Evolutionary conservation across 2,888 invertebrate species (phyloP), one percentile per base, ranked within the genome.

Genomic region (Erebia ligea): DNA sequence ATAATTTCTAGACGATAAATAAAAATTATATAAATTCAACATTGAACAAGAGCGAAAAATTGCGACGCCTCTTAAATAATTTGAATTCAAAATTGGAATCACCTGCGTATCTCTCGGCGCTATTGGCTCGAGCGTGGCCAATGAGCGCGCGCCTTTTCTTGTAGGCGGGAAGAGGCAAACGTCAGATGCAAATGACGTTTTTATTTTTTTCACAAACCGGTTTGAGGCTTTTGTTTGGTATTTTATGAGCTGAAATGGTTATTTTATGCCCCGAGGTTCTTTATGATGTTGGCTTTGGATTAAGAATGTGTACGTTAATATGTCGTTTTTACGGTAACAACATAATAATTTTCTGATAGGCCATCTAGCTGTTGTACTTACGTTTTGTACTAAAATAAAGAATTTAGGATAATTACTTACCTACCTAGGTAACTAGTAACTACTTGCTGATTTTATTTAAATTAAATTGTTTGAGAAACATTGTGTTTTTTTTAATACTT

Each of bases 111-210:
- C 82, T 79, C 6, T 21, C 2, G 21, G 15, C 62, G 62, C 62
- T 8, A 90, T 92, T 91, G 91, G 92, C 73, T 76, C 76, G 66
- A 73, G 73, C 69, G 54, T 79, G 78, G 75, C 92, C 91, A 92
- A 92, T 90, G 77, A 81, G 78, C 76, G 81, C 76, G 76, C 82
- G 73, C 76, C 76, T 54, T 76, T 74, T 79, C 73, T 73, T 76
- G 88, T 84, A 90, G 92, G 91, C 92, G 92, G 92, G 90, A 91
- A 91, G 88, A 87, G 90, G 88, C 88, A 85, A 88, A 88, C 88
- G 89, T 88, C 90, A 89, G 79, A 91, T 90, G 91, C 87, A 90
- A 92, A 91, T 91, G 85, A 88, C 77, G 79, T 79, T 80, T 77
- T 81, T 80, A 86, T 84, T 86, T 86, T 88, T 61, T 9, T 21